Conservation (phyloP, 2,797 vertebrate genomes). For the Toxotes lorentzi region DNA sequence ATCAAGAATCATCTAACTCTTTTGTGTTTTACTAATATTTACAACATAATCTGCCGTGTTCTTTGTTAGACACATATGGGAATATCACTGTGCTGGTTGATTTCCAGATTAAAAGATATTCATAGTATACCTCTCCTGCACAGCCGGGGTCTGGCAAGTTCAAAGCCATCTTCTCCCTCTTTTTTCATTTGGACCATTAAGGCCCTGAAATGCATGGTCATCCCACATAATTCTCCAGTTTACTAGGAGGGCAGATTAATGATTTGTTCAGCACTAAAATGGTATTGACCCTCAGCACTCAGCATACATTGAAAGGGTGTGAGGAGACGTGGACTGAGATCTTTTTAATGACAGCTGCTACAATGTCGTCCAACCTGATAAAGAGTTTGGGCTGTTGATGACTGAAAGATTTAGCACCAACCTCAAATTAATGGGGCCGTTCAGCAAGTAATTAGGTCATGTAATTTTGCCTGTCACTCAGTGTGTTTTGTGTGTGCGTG, state of each 20-base stretch:
- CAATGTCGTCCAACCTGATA: constrained; percentile 29
- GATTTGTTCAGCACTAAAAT: constrained; percentile 69
- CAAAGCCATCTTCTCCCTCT: constrained; percentile 7
- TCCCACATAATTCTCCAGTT: constrained; percentile 32
- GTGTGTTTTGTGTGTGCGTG: background rate
- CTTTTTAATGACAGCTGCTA: constrained; percentile 34
- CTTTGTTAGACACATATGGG: background rate
- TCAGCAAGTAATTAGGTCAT: constrained; percentile 36
- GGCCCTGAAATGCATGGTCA: constrained; percentile 26
- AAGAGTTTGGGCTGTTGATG: constrained; percentile 29
- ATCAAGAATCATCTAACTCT: background rate
- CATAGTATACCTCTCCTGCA: background rate
- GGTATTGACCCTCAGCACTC: constrained; percentile 61
- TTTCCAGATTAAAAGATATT: background rate
- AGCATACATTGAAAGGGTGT: constrained; percentile 13
- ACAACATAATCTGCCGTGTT: background rate
- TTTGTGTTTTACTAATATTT: background rate
- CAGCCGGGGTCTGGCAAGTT: constrained; percentile 14
- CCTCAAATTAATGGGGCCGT: constrained; percentile 22
- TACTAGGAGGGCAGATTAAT: constrained; percentile 50
- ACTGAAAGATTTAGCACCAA: constrained; percentile 15
- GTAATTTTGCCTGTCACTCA: constrained; percentile 26
- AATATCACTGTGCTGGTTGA: background rate
- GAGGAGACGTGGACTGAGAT: constrained; percentile 19
- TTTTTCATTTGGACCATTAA: constrained; percentile 27